Evolutionary conservation across 2,888 invertebrate genomes (phyloP).

Genomic region (Tromatobia lineatoria): DNA sequence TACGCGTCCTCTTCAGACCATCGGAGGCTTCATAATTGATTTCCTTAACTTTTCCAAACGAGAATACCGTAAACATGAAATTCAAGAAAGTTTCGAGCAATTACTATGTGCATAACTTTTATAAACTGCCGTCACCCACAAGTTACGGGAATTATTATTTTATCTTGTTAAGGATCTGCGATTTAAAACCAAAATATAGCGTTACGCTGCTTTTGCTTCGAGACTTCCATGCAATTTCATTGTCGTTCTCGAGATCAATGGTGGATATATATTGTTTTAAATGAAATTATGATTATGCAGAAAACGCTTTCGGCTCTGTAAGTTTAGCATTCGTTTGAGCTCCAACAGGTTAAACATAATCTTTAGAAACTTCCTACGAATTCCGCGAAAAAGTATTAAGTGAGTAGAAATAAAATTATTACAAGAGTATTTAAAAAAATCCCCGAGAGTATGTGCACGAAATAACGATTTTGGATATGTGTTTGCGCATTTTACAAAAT

Average conservation of each 20-base stretch:
- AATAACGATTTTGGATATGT: too few species aligned
- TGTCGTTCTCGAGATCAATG: conserved; percentile 3
- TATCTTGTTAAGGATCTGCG: conserved; percentile 8
- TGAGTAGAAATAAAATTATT: too few species aligned
- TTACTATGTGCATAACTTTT: conserved; percentile 38
- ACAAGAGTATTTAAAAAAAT: too few species aligned
- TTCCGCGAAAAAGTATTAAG: too few species aligned
- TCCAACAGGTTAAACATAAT: too few species aligned
- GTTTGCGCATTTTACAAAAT: too few species aligned
- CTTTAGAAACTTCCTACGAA: too few species aligned
- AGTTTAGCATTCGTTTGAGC: too few species aligned
- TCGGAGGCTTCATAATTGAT: not conserved
- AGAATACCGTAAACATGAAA: conserved; percentile 43
- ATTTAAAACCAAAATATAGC: not conserved
- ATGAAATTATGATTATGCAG: too few species aligned
- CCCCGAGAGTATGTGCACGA: too few species aligned
- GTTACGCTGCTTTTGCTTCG: not conserved
- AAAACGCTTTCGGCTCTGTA: too few species aligned
- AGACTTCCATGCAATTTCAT: not conserved
- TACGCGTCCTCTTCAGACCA: not conserved
- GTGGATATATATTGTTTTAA: not conserved
- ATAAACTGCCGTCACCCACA: conserved; percentile 28
- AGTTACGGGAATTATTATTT: conserved; percentile 10
- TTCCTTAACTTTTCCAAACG: conserved; percentile 1
- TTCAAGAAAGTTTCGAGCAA: conserved; percentile 33